These are phyloP conservation scores for Drosophila kanekoi DNA, from an alignment of 2,888 invertebrate species.

Conservation along the genomic window DNA sequence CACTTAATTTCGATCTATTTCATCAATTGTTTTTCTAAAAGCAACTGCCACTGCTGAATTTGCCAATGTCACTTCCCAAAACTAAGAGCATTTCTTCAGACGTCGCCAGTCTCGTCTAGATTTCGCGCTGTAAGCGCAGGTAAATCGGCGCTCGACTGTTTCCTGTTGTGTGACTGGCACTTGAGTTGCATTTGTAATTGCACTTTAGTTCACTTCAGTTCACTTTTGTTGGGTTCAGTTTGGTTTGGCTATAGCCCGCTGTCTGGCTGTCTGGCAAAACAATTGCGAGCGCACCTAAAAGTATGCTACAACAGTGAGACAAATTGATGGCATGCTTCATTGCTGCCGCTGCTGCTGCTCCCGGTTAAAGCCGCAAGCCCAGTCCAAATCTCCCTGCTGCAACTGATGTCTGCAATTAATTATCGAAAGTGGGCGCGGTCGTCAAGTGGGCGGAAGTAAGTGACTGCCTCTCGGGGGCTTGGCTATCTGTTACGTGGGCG, in stretches of 20 bases:
- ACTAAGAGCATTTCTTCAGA: constrained; percentile 47
- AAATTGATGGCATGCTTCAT: constrained; percentile 81
- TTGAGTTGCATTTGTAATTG: constrained; percentile 81
- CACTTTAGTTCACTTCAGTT: constrained; percentile 63
- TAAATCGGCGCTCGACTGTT: constrained; percentile 24
- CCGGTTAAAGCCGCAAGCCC: constrained; percentile 19
- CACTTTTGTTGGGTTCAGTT: constrained; percentile 29
- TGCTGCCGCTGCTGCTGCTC: constrained; percentile 32
- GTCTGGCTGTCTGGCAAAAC: constrained; percentile 64
- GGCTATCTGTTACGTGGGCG: constrained; percentile 49
- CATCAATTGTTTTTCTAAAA: constrained; percentile 22
- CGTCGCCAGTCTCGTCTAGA: constrained; percentile 8
- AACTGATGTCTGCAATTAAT: constrained; percentile 85
- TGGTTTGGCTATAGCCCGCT: constrained; percentile 17
- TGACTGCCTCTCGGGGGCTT: constrained; percentile 42
- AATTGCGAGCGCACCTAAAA: constrained; percentile 67
- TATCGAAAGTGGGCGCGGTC: constrained; percentile 83
- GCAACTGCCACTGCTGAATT: constrained; percentile 35
- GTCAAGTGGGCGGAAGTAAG: constrained; percentile 75
- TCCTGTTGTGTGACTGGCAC: constrained; percentile 47
- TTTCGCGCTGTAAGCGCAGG: constrained; percentile 26
- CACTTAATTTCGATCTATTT: constrained; percentile 6
- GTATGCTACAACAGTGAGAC: constrained; percentile 69
- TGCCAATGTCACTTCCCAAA: constrained; percentile 49
- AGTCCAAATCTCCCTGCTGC: constrained; percentile 50